Evolutionary conservation across 2,888 invertebrate genomes (phyloP), one percentile per base, ranked within the genome.

Genomic region (Spisula subtruncata): DNA sequence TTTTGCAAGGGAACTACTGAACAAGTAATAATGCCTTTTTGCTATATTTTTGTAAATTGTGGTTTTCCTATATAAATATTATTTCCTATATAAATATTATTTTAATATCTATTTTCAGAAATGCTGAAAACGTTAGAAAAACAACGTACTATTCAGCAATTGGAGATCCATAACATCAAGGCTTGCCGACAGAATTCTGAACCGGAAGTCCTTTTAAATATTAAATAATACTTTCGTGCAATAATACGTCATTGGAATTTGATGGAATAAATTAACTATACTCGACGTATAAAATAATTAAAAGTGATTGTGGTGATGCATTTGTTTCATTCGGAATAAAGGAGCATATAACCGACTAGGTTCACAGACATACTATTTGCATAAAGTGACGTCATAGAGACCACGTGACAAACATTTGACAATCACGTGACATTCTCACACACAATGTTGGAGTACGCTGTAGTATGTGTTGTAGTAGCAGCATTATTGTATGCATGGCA

Each of bases 401-500:
- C 0, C 60, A n/a, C 4, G 25, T 66, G 12, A 1, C 25, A 66
- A 66, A 8, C 60, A n/a, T 1, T 6, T 66, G 12, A 1, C 25
- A 66, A 66, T 2, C 60, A n/a, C 20, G 41, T 41, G 41, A 41
- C 41, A 41, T 5, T 8, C 41, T 41, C 41, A 41, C 41, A 6
- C 75, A 75, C 0, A 14, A 75, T 75, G 75, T 75, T 32, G 10
- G 84, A 84, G 75, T 41, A 71, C 29, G 75, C 75, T 16, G 20
- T 84, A 4, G 29, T 75, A 4, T 75, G 75, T 25, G 32, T 84
- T 0, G 84, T 75, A 20, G 0, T 84, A 16, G 75, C 84, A 0
- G 25, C 48, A 0, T 51, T 84, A 10, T 46, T 71, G 29, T 84
- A 51, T 75, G 48, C 75, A 6, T 84, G 84, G 84, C 75, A 48